Conservation (phyloP, 2,113 vertebrate species). For the Pyxicephalus adspersus region DNA sequence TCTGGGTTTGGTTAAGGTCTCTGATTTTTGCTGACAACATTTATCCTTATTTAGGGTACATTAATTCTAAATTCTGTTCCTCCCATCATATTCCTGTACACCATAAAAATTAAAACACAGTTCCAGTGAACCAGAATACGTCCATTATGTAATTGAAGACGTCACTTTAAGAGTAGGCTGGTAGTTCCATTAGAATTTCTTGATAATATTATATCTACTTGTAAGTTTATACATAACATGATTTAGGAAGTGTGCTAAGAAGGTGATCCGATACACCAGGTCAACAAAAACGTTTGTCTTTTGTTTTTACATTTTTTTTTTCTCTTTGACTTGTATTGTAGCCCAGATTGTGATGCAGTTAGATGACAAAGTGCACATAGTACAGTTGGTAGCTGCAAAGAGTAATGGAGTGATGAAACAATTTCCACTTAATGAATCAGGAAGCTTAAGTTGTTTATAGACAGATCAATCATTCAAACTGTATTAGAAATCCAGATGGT, state of each 20-base stretch:
- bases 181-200: constrained; percentile 15
- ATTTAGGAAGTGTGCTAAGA: constrained; percentile 21
- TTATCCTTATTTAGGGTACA: constrained; percentile 40
- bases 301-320: neutral
- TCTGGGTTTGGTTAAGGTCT: constrained; percentile 48
- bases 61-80: constrained; percentile 42
- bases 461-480: constrained; percentile 41
- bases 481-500: constrained; percentile 49
- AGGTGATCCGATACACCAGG: neutral
- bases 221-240: neutral
- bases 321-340: neutral
- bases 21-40: constrained; percentile 40
- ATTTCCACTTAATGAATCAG: constrained; percentile 54
- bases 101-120: neutral
- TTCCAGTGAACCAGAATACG: neutral
- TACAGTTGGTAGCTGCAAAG: constrained; percentile 39
- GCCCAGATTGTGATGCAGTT: constrained; percentile 44
- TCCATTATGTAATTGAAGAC: neutral
- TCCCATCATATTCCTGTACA: constrained; percentile 18
- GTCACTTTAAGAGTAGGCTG: neutral
- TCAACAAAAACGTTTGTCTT: neutral
- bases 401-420: constrained; percentile 54
- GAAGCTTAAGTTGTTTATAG: constrained; percentile 50
- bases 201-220: neutral
- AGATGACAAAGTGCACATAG: constrained; percentile 32